Evolutionary conservation across 2,888 invertebrate species (phyloP).

Genomic region (Melanostoma scalare): DNA sequence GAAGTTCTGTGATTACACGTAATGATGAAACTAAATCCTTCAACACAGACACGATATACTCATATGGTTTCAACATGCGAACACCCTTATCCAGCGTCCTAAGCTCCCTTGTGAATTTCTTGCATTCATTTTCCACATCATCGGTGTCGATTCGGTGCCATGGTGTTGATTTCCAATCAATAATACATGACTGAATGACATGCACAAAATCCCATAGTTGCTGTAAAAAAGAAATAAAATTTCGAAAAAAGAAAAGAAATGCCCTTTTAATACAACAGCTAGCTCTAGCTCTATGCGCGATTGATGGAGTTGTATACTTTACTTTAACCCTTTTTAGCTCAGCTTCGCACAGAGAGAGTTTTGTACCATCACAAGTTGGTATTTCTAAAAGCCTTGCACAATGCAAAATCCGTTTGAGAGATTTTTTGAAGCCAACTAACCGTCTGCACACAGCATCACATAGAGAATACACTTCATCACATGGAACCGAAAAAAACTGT

Average conservation of each 20-base stretch:
- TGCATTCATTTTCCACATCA: slow-evolving; percentile 97
- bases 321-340: slow-evolving; percentile 91
- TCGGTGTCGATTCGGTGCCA: slow-evolving; percentile 98
- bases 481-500: slow-evolving; percentile 86
- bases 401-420: slow-evolving; percentile 86
- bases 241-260: slow-evolving; percentile 16
- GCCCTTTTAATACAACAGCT: slow-evolving; percentile 44
- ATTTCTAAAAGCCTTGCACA: slow-evolving; percentile 94
- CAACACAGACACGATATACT: slow-evolving; percentile 89
- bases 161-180: slow-evolving; percentile 95
- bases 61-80: slow-evolving; percentile 90
- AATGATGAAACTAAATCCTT: slow-evolving; percentile 97
- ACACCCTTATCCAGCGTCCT: slow-evolving; percentile 92
- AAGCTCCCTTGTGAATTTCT: slow-evolving; percentile 94
- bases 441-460: slow-evolving; percentile 88
- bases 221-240: slow-evolving; percentile 79
- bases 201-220: slow-evolving; percentile 96
- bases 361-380: slow-evolving; percentile 91
- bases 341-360: slow-evolving; percentile 88
- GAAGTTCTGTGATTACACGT: slow-evolving; percentile 95
- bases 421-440: slow-evolving; percentile 86
- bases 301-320: slow-evolving; percentile 82
- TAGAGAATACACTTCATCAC: slow-evolving; percentile 87
- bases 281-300: background rate
- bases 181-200: slow-evolving; percentile 91